Evolutionary conservation across 2,888 invertebrate genomes (phyloP).

Genomic region (Blastobasis adustella): DNA sequence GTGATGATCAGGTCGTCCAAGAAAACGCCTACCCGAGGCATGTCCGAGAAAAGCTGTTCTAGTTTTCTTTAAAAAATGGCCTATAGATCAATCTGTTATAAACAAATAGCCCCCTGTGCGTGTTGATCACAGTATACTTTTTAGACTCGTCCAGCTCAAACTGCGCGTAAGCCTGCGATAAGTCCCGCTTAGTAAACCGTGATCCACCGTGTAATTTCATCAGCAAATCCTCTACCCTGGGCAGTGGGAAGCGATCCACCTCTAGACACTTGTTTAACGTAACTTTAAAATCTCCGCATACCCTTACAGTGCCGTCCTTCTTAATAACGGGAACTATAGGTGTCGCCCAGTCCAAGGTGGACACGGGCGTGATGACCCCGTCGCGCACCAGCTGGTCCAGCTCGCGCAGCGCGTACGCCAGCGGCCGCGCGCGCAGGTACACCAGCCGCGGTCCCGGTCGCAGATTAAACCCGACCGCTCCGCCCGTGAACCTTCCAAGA

Average conservation of each 20-base stretch:
- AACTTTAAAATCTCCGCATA: constrained; percentile 13
- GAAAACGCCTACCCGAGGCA: neutral
- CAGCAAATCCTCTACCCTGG: constrained; percentile 2
- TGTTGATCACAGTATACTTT: constrained; percentile 3
- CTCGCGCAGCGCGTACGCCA: constrained; percentile 13
- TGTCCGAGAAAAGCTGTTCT: neutral
- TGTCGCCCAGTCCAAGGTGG: constrained; percentile 10
- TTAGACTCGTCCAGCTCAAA: constrained; percentile 4
- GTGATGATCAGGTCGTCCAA: neutral
- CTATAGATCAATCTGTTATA: constrained; percentile 5
- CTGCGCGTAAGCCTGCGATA: constrained; percentile 5
- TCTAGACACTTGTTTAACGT: constrained; percentile 9
- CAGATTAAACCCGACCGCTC: constrained; percentile 11
- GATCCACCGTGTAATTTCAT: constrained; percentile 4
- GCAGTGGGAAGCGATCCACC: constrained; percentile 2
- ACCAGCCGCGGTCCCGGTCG: no score
- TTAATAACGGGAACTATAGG: constrained; percentile 12
- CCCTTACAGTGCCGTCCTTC: constrained; percentile 11
- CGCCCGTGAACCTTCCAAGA: constrained; percentile 21
- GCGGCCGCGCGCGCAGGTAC: neutral
- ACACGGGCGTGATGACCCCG: neutral
- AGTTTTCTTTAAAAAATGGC: neutral
- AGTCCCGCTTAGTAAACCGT: constrained; percentile 6
- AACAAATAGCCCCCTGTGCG: constrained; percentile 1
- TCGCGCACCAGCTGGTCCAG: constrained; percentile 12